Base-by-base conservation (phyloP, 1,140 invertebrate species). In the Drosophila subpulchrella region DNA sequence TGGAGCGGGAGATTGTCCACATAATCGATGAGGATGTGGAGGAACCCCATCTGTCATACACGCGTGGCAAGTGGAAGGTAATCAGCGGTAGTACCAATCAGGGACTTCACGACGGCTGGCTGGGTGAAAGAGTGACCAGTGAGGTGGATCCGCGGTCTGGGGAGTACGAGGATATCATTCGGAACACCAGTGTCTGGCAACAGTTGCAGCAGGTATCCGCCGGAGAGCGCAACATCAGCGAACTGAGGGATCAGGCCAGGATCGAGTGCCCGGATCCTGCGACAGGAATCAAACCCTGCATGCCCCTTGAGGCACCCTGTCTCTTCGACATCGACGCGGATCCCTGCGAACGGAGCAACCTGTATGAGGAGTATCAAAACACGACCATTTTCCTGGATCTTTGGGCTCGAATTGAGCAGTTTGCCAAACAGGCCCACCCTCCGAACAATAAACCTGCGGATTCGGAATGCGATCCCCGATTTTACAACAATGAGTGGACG, bases 321-420 rank as follows among this genome's bases (percentile, higher is more conserved):
- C 92, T 97, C 2, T 97, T 96, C 88, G 95, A 97, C 81, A 94
- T 97, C 38, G 92, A 93, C 27, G 93, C 94, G n/a, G 97, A 97
- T 93, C 97, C 97, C 0, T 97, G 97, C 80, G 97, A 97, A 88
- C 94, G 92, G 57, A 93, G 94, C 17, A 96, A 97, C 92, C 81
- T 97, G 11, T 95, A 95, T 44, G 78, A 78, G 13, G 53, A 76
- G 36, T 63, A 76, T 15, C 59, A 58, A 13, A 74, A 84, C 60
- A 53, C 65, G 0, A 81, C 39, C 0, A 50, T 84, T 1, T 63
- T 88, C 4, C 27, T 39, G 13, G 79, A 75, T 15, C 20, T 90
- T 13, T 67, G 65, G 44, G 27, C 71, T 1, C 72, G 86, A 1
- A 54, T 90, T 2, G 73, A 76, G 13, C 65, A 90, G 41, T 84